Evolutionary conservation across 2,113 vertebrate species (phyloP), one percentile per base, ranked within the genome.

Genomic region (Upupa epops): DNA sequence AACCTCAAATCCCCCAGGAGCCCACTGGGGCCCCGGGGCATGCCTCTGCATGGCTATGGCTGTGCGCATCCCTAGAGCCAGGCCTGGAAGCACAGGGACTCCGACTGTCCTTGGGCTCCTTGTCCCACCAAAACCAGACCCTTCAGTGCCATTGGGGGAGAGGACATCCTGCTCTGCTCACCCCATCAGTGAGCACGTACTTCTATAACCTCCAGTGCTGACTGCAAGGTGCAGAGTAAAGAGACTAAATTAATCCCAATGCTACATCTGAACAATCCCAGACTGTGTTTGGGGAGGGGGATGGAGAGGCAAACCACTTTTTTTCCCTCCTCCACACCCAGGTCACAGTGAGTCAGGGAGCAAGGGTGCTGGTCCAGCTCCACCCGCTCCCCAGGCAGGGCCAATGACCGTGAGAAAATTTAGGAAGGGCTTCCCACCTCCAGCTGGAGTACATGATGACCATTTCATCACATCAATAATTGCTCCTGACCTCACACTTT

Each of bases 1-100:
- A 96, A 95, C 94, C 92, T 89, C 91, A 96, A 95, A 95, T 94
- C 88, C 83, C 88, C 19, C 1, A 59, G 69, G 93, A 93, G 78
- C 74, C 85, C 0, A 0, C 61, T 11, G 0, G 89, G 80, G 89
- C 93, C 84, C 74, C 0, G 2, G 84, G 80, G 72, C 16, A 60
- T 69, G 93, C 65, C 73, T 93, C 54, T 42, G 73, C 70, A 17
- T 6, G 1, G 84, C 4, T 4, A 73, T 74, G 60, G 60, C 69
- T 80, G 73, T 1, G 19, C 1, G 10, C 10, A 2, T 71, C 73
- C 73, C 32, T 2, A 0, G 26, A 93, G 36, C 49, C 36, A 25
- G 60, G 73, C 71, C 71, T 95, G 93, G 89, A 90, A 89, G 45
- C 5, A 0, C 7, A 52, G 51, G 22, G 37, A 24, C 19, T 48